A percentile compares a stretch with the other conserved stretches of the same genome.
These are phyloP conservation scores for Parauchenoglanis punctatus DNA, from an alignment of 2,797 vertebrate species.

Conservation along the genomic window DNA sequence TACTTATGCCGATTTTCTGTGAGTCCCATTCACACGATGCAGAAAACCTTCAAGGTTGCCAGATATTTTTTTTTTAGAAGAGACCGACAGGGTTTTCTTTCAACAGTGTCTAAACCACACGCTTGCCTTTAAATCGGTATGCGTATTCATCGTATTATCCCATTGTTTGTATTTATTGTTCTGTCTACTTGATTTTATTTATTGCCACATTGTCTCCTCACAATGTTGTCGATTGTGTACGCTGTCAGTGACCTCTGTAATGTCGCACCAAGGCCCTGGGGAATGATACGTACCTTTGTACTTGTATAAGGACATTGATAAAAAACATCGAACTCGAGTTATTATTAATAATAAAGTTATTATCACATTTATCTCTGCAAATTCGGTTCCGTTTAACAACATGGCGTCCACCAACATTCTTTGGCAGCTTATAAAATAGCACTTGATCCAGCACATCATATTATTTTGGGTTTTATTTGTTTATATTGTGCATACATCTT, in stretches of 20 bases:
- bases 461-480: neutral
- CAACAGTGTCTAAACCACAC: neutral
- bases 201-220: neutral
- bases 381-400: neutral
- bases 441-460: neutral
- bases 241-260: too few relatives aligned
- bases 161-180: neutral
- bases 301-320: too few relatives aligned
- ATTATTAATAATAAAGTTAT: neutral
- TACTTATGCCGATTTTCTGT: neutral
- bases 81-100: neutral
- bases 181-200: neutral
- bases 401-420: neutral
- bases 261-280: neutral
- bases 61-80: neutral
- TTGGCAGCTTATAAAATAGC: neutral
- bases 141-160: neutral
- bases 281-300: neutral
- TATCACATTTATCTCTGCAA: neutral
- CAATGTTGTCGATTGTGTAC: too few relatives aligned
- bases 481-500: neutral
- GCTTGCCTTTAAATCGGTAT: neutral
- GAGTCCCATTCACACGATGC: neutral
- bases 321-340: too few relatives aligned
- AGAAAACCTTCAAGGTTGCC: neutral